Evolutionary conservation across 2,113 vertebrate genomes (phyloP).

Genomic region (Odobenus rosmarus): DNA sequence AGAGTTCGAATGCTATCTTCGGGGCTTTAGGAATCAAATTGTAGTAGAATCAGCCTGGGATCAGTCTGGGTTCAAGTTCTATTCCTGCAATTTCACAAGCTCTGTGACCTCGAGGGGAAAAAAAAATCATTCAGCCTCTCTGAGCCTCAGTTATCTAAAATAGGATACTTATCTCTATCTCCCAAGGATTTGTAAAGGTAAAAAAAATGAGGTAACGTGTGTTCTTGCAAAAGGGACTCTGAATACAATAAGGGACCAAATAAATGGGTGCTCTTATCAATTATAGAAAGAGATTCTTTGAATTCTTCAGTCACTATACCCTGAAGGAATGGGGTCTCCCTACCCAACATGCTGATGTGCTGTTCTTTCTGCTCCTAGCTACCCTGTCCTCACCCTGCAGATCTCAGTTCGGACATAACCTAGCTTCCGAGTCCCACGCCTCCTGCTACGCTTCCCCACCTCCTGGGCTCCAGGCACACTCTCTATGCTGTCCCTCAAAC

Average conservation of each 20-base stretch:
- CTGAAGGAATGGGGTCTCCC: neutral
- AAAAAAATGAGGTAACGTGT: neutral
- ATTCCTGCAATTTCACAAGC: neutral
- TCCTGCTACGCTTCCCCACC: neutral
- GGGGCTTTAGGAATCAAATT: neutral
- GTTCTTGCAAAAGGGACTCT: neutral
- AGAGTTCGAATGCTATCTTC: neutral
- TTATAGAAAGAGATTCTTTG: neutral
- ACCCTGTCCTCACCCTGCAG: neutral
- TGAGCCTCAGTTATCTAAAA: neutral
- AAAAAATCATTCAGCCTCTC: neutral
- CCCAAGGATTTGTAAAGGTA: neutral
- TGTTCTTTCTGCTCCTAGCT: neutral
- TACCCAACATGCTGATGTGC: too few relatives aligned
- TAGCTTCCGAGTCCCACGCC: neutral
- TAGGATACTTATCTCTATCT: neutral
- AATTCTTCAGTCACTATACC: neutral
- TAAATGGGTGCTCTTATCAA: neutral
- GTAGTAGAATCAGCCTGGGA: neutral
- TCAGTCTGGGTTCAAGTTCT: neutral
- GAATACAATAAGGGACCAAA: neutral
- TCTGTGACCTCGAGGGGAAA: neutral
- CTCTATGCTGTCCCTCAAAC: neutral
- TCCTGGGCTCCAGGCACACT: neutral
- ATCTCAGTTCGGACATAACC: neutral